These are phyloP conservation scores for Xyrichtys novacula DNA, from an alignment of 2,797 vertebrate genomes.

Conservation along the genomic window DNA sequence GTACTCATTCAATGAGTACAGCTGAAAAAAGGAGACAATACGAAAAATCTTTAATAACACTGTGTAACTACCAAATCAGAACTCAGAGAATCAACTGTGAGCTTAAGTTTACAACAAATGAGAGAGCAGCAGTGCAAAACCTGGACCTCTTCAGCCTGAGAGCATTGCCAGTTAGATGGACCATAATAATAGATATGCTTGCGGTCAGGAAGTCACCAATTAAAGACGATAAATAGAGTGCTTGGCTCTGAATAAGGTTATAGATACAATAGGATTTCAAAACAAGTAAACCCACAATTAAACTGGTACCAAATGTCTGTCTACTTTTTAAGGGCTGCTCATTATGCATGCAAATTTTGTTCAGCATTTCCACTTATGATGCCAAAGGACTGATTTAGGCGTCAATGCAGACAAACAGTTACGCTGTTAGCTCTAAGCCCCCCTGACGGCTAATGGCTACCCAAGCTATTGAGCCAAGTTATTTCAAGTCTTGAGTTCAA, in stretches of 20 bases:
- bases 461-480: background rate
- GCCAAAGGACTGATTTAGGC: background rate
- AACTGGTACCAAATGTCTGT: background rate
- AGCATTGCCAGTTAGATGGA: background rate
- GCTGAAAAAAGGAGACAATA: slow-evolving; percentile 81
- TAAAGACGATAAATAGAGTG: background rate
- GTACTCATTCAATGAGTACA: slow-evolving; percentile 99
- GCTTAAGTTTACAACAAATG: background rate
- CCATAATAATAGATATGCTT: background rate
- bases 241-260: background rate
- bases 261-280: background rate
- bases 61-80: background rate
- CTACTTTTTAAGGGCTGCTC: too few species aligned
- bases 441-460: background rate
- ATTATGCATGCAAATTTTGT: background rate
- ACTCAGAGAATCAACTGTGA: background rate
- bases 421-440: slow-evolving; percentile 26
- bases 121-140: background rate
- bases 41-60: slow-evolving; percentile 23
- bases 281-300: background rate
- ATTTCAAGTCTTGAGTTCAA: background rate
- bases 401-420: slow-evolving; percentile 49
- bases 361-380: background rate
- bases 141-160: background rate
- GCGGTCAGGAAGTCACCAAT: background rate